Evolutionary conservation across 1,140 invertebrate genomes (phyloP).

Genomic region (Plectrocnemia conspersa): DNA sequence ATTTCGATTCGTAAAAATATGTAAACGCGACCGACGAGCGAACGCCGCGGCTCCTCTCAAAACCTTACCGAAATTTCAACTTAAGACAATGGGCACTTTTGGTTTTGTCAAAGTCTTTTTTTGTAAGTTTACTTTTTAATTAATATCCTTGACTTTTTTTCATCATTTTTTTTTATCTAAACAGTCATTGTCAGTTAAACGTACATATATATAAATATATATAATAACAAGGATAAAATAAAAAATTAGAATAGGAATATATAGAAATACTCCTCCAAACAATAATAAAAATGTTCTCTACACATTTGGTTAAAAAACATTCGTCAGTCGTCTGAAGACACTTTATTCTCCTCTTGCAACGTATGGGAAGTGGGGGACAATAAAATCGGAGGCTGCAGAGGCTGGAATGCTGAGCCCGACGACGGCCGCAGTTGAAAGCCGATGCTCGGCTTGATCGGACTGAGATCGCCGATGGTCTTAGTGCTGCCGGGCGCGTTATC

Average conservation of each 20-base stretch:
- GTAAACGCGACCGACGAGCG: too few species aligned
- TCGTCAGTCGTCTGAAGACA: constrained; percentile 24
- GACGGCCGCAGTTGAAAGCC: constrained; percentile 76
- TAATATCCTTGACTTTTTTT: constrained; percentile 24
- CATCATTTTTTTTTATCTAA: too few species aligned
- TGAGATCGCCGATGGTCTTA: constrained; percentile 24
- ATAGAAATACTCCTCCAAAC: constrained; percentile 13
- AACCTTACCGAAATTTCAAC: constrained; percentile 42
- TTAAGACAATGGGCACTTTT: constrained; percentile 56
- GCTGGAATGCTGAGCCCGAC: constrained; percentile 76
- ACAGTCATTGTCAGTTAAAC: constrained; percentile 30
- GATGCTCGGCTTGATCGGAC: constrained; percentile 51
- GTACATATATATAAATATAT: constrained; percentile 26
- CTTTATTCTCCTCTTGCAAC: constrained; percentile 15
- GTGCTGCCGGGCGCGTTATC: constrained; percentile 48
- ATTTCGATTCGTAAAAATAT: too few species aligned
- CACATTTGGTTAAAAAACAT: constrained; percentile 30
- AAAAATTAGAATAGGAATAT: constrained; percentile 16
- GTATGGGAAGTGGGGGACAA: constrained; percentile 44
- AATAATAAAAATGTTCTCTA: constrained; percentile 30
- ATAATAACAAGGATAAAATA: constrained; percentile 31
- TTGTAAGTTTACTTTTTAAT: constrained; percentile 20
- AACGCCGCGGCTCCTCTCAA: constrained; percentile 15
- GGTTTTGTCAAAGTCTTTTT: constrained; percentile 52
- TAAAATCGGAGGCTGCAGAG: constrained; percentile 58